Base-by-base conservation (phyloP, 2,797 vertebrate genomes). In the Ctenochaetus hawaiiensis region DNA sequence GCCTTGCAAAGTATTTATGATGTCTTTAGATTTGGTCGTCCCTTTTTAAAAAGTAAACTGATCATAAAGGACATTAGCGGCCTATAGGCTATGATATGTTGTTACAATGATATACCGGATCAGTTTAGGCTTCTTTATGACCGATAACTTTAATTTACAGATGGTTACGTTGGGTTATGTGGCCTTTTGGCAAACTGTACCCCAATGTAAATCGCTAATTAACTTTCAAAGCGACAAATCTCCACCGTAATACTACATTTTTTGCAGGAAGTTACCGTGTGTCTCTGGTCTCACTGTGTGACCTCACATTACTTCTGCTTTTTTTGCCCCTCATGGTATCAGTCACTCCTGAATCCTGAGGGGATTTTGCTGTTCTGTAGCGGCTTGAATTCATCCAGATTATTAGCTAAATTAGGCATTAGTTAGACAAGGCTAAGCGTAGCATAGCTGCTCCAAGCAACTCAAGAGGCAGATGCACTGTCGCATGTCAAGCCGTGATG, bases 41-140 rank as follows among this genome's bases (percentile, higher is more conserved):
- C 62, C 0, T 12, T 52, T 56, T 13, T 10, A 52, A 56, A 76
- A 22, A 58, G 53, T 22, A 63, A 37, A 54, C 26, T 11, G n/a
- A 12, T 39, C 60, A 34, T 45, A 56, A 26, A 83, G 80, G 70
- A 72, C 65, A 79, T 57, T 9, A 82, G 87, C 54, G 89, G 89
- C 89, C 86, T 89, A 2, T 16, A 18, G 18, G 69, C 57, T 67
- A 0, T 57, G 63, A 0, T 14, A 20, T 57, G 67, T 44, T 85
- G 72, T 61, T 82, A 72, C 67, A 85, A 30, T 22, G 75, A 60
- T 51, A 5, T 8, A 49, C 39, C 56, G 48, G 30, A 60, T 70
- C 52, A 60, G 2, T 69, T 75, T 39, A 12, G n/a, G 45, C 37
- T 76, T 65, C 6, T 67, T 39, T 60, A 5, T 47, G 34, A 72